Evolutionary conservation across 2,113 vertebrate genomes (phyloP), one percentile per base, ranked within the genome.

Genomic region (Scalopus aquaticus): DNA sequence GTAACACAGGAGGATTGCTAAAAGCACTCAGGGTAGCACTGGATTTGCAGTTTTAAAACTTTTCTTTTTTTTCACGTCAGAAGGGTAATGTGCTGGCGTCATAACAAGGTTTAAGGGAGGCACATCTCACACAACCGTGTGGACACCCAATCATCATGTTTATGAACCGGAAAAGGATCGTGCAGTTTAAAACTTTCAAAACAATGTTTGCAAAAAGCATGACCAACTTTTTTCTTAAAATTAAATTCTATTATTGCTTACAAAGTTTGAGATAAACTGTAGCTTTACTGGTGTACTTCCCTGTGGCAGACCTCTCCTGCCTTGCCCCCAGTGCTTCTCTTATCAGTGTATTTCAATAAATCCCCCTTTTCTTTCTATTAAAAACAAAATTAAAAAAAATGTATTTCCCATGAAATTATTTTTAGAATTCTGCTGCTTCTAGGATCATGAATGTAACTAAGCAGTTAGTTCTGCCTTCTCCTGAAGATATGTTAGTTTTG

Each of bases 401-500:
- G 46, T 11, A 39, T 46, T 90, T 82, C 42, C 70, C 30, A 83
- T 72, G 79, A 64, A 87, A 79, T 77, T 72, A 64, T 46, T 74
- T 9, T 60, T 74, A 85, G 44, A 91, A 74, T 69, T 51, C 54
- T 58, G 5, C 44, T 88, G 2, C 58, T 83, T 67, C 69, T 44
- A 85, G 67, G 76, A 72, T 12, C 24, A 64, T 42, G 35, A 94
- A 42, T 67, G 70, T 80, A 46, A 84, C 44, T 69, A 81, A 70
- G 22, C 42, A 83, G 19, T 94, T 51, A 79, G 46, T 76, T 90
- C 56, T 74, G 30, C 26, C 64, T 58, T 95, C 26, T 83, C 92
- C 67, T 54, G 54, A 90, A 94, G 88, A 73, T 42, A 24, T 65
- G 2, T 73, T 78, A 73, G 69, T 89, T 96, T 85, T 93, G 54